A percentile compares a stretch with the other conserved stretches of the same genome.
Conservation (phyloP, 1,140 invertebrate genomes). For the Atta colombica region DNA sequence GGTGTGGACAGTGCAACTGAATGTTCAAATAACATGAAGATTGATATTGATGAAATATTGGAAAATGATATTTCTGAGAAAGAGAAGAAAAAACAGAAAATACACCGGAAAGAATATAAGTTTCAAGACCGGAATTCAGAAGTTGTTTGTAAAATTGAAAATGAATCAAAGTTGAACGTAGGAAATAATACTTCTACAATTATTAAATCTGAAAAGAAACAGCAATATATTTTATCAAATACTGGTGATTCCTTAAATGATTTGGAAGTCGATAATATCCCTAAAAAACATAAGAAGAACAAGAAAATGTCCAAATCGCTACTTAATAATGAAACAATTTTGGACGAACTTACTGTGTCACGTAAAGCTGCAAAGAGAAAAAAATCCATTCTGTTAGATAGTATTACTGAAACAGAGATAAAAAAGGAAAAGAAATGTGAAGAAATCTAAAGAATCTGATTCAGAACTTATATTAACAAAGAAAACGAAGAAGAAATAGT, state of each 20-base stretch:
- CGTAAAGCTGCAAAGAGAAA: constrained; percentile 2
- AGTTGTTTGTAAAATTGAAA: not conserved
- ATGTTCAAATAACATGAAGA: not conserved
- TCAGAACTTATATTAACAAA: not conserved
- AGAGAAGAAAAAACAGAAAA: not conserved
- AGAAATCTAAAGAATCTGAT: constrained; percentile 49
- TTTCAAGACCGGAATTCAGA: not conserved
- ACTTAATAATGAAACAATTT: not conserved
- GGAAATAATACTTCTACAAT: not conserved
- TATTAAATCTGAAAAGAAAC: constrained; percentile 8
- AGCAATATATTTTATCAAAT: not conserved
- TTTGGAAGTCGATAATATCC: not conserved
- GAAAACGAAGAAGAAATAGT: not conserved
- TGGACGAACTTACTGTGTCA: not conserved
- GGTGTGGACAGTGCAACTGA: not conserved
- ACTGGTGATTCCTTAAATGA: not conserved
- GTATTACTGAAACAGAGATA: constrained; percentile 1
- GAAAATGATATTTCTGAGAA: not conserved
- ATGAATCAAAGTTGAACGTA: not conserved
- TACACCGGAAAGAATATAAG: constrained; percentile 2
- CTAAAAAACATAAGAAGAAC: constrained; percentile 21
- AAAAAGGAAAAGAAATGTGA: constrained; percentile 41
- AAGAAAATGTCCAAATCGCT: not conserved
- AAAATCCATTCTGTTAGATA: not conserved
- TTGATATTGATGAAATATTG: not conserved